Base-by-base conservation (phyloP, 2,888 invertebrate species). In the Trachelus stipa region DNA sequence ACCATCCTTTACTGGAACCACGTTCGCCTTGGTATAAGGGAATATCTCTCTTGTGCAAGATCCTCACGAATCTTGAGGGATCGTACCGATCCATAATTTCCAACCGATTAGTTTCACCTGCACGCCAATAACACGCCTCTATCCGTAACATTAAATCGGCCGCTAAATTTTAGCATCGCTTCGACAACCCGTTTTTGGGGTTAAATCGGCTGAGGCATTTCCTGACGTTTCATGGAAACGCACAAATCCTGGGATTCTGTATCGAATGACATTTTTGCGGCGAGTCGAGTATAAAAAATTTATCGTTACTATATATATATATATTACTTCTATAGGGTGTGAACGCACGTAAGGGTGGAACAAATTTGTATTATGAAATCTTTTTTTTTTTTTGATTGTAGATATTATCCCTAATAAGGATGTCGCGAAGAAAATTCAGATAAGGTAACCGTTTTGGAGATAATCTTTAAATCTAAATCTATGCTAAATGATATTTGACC, bases 381-480 rank as follows among this genome's bases (percentile, higher is more conserved):
- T 56, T 56, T 40, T 40, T 56, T 56, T 40, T 40, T 40, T 40
- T 40, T 40, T 15, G 23, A 9, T 9, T 56, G 0, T 56, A 56
- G 40, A 56, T 56, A 23, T 56, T 56, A 69, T 75, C 76, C 71
- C 79, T 84, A 87, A 87, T 85, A 84, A 85, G 84, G 86, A 86
- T 81, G 84, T 87, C 74, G 83, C 76, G 76, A 76, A 77, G 77
- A 74, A 79, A 69, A 33, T 78, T 78, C 69, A 76, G 79, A 77
- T 79, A 75, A 30, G 73, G 40, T 75, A 79, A 79, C 78, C 83
- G 81, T 81, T 68, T 74, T 75, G 78, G 23, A 74, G 69, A 71
- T 73, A 84, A 86, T 86, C 85, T 84, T 80, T 75, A 69, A 82
- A 86, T 86, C 85, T 83, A 81, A 85, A 84, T 85, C 83, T 83